Conservation (phyloP, 2,888 invertebrate species). For the Operophtera brumata region DNA sequence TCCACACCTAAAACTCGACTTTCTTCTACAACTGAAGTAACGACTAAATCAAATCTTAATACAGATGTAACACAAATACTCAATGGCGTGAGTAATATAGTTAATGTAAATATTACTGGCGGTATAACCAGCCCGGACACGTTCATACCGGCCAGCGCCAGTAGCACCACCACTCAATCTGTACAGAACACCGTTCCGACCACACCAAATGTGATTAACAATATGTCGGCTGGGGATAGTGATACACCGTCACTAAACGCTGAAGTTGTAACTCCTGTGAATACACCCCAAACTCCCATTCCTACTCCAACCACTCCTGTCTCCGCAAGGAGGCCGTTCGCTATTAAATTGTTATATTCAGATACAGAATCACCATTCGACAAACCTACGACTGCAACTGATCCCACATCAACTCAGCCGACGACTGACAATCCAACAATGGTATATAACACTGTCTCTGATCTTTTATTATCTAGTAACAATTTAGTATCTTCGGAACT, state of each 20-base stretch:
- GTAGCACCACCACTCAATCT: slow-evolving; percentile 71
- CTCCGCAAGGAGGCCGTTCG: slow-evolving; percentile 75
- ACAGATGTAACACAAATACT: slow-evolving; percentile 66
- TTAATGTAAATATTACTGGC: slow-evolving; percentile 73
- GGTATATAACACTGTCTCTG: slow-evolving; percentile 77
- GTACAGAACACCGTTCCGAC: slow-evolving; percentile 73
- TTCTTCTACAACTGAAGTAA: slow-evolving; percentile 69
- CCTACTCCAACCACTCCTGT: slow-evolving; percentile 64
- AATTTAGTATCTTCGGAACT: slow-evolving; percentile 74
- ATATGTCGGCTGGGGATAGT: slow-evolving; percentile 66
- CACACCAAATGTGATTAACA: slow-evolving; percentile 76
- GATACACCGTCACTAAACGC: slow-evolving; percentile 64
- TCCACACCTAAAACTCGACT: slow-evolving; percentile 74
- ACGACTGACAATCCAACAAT: slow-evolving; percentile 70
- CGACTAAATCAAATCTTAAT: slow-evolving; percentile 59
- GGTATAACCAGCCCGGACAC: slow-evolving; percentile 60
- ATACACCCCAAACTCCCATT: slow-evolving; percentile 51
- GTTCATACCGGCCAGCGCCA: slow-evolving; percentile 49
- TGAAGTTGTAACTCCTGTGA: slow-evolving; percentile 58
- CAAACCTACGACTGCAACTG: slow-evolving; percentile 64
- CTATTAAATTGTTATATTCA: slow-evolving; percentile 73
- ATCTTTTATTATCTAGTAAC: slow-evolving; percentile 73
- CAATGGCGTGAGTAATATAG: slow-evolving; percentile 78
- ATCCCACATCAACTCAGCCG: slow-evolving; percentile 59
- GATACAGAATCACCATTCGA: slow-evolving; percentile 69